Conservation (phyloP, 1,140 invertebrate genomes). For the Trichomalopsis sarcophagae region DNA sequence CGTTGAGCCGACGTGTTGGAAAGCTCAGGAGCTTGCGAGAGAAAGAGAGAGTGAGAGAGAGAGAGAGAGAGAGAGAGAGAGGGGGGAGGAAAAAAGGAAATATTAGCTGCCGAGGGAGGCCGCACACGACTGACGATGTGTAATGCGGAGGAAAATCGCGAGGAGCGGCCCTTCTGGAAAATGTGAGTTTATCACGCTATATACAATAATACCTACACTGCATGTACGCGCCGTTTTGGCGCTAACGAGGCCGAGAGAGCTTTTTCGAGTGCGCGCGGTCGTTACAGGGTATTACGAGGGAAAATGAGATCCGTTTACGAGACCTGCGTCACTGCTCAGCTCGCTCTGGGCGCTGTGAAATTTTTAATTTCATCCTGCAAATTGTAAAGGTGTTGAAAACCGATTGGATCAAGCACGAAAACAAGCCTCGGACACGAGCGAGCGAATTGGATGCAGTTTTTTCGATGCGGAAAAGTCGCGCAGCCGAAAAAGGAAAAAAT, state of each 20-base stretch:
- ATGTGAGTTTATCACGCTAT: background rate
- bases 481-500: background rate
- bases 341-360: background rate
- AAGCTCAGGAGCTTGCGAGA: background rate
- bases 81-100: background rate
- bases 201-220: too few species aligned
- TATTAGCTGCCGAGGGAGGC: background rate
- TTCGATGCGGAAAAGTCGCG: background rate
- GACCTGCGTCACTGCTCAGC: background rate
- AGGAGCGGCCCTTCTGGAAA: background rate
- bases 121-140: background rate
- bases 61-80: too few species aligned
- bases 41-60: too few species aligned
- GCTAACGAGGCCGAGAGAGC: background rate
- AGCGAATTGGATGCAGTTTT: background rate
- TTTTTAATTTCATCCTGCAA: background rate
- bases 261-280: background rate
- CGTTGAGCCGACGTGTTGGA: background rate
- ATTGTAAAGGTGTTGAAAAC: background rate
- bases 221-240: background rate
- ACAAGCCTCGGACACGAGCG: background rate
- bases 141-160: background rate
- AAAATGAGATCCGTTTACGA: background rate
- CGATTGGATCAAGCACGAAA: background rate
- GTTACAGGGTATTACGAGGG: background rate